Evolutionary conservation across 2,888 invertebrate genomes (phyloP).

Genomic region (Melinaea menophilus): DNA sequence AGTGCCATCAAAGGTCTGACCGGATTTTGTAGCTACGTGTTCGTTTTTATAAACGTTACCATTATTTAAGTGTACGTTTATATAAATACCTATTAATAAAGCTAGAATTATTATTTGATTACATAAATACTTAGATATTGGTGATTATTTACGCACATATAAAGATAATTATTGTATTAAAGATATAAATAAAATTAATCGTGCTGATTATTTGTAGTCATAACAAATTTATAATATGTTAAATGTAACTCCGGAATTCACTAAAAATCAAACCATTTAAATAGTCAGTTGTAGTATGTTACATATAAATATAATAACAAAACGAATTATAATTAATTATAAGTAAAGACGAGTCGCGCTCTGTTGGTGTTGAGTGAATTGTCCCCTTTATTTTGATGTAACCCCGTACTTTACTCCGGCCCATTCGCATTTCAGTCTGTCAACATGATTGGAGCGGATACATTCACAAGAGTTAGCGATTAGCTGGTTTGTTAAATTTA

Average conservation of each 20-base stretch:
- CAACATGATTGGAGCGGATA: slow-evolving; percentile 33
- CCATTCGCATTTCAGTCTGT: slow-evolving; percentile 42
- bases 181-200: too few relatives aligned
- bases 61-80: not conserved
- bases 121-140: too few relatives aligned
- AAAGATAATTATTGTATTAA: too few relatives aligned
- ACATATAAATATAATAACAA: not conserved
- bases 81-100: not conserved
- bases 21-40: slow-evolving; percentile 21
- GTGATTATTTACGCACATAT: too few relatives aligned
- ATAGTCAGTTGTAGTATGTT: not conserved
- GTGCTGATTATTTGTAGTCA: too few relatives aligned
- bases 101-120: too few relatives aligned
- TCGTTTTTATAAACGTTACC: not conserved
- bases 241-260: too few relatives aligned
- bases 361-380: slow-evolving; percentile 37
- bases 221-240: too few relatives aligned
- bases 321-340: slow-evolving; percentile 25
- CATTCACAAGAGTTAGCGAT: slow-evolving; percentile 19
- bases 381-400: slow-evolving; percentile 38
- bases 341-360: slow-evolving; percentile 35
- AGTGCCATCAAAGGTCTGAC: slow-evolving; percentile 53
- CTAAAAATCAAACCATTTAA: too few relatives aligned
- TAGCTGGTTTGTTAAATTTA: not conserved
- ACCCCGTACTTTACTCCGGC: slow-evolving; percentile 31